These are phyloP conservation scores for Tipula confusa DNA, from an alignment of 2,888 invertebrate genomes.

Conservation along the genomic window DNA sequence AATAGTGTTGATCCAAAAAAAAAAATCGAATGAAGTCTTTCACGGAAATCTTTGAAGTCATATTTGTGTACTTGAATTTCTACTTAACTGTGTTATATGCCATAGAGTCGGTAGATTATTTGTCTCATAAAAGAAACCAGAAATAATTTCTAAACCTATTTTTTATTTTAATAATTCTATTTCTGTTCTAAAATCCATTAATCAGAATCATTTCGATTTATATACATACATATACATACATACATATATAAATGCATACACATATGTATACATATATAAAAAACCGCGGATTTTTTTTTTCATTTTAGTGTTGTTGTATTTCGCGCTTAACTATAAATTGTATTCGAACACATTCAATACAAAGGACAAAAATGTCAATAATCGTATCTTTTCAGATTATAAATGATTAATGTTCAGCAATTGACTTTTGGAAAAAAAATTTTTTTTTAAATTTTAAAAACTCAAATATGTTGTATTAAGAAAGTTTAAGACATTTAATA, in stretches of 20 bases:
- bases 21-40: not conserved
- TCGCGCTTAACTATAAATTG: not conserved
- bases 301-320: not conserved
- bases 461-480: not conserved
- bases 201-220: constrained; percentile 20
- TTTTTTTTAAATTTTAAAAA: not conserved
- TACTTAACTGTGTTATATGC: constrained; percentile 1
- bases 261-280: not conserved
- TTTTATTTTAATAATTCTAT: not conserved
- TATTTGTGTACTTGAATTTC: not conserved
- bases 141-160: constrained; percentile 8
- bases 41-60: not conserved
- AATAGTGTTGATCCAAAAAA: no score
- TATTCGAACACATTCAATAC: constrained; percentile 25
- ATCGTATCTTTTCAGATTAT: not conserved
- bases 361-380: constrained; percentile 25
- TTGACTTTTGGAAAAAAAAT: not conserved
- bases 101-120: not conserved
- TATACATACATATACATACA: not conserved
- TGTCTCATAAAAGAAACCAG: constrained; percentile 20
- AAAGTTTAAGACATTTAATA: not conserved
- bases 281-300: not conserved
- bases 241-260: not conserved
- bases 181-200: constrained; percentile 20
- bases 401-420: constrained; percentile 3